Evolutionary conservation across 2,113 vertebrate genomes (phyloP).

Genomic region (Sciurus niger): DNA sequence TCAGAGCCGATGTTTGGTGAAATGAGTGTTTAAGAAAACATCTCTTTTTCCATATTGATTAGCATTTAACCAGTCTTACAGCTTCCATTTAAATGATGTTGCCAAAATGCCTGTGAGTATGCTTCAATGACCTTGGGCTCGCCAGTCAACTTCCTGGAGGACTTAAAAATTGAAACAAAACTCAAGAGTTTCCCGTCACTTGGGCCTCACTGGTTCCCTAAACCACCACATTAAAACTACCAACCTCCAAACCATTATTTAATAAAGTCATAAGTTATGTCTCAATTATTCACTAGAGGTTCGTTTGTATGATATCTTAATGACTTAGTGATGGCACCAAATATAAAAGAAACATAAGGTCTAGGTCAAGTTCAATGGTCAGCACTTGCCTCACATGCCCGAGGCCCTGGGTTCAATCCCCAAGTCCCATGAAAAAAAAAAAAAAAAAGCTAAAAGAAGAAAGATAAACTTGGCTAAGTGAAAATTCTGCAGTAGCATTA

Average conservation of each 20-base stretch:
- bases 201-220: neutral
- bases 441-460: neutral
- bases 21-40: constrained; percentile 25
- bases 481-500: neutral
- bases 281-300: neutral
- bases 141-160: neutral
- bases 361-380: too few relatives aligned
- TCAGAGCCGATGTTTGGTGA: neutral
- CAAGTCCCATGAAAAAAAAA: too few relatives aligned
- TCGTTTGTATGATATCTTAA: neutral
- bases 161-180: neutral
- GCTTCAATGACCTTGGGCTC: neutral
- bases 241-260: constrained; percentile 23
- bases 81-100: constrained; percentile 15
- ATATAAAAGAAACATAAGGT: neutral
- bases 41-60: neutral
- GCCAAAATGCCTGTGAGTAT: neutral
- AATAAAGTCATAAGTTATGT: neutral
- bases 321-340: neutral
- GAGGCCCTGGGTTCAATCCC: too few relatives aligned
- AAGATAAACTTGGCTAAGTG: neutral
- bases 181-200: neutral
- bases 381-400: too few relatives aligned
- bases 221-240: neutral
- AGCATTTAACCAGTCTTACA: neutral